Base-by-base conservation (phyloP, 2,888 invertebrate genomes). In the Pristionchus entomophagus region DNA sequence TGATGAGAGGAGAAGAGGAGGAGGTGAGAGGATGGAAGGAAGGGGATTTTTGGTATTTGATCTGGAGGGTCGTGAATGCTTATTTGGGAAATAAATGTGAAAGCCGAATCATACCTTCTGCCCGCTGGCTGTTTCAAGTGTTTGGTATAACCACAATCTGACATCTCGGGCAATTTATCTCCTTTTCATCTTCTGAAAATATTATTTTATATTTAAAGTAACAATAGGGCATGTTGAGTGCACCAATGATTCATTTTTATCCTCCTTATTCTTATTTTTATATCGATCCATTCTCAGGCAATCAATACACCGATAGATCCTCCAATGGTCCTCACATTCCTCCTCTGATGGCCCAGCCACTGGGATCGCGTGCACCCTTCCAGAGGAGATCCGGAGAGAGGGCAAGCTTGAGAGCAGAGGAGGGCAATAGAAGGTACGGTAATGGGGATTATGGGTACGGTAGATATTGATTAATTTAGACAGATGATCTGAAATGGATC, bases 361-460 rank as follows among this genome's bases (percentile, higher is more conserved):
- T 51, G 26, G 41, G 77, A 8, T 0, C 26, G 19, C 65, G 65
- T 0, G 78, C 14, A 2, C 62, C 65, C 26, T 84, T 84, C 65
- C 62, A 84, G n/a, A 19, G 82, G 49, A 17, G 77, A 77, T 41
- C 35, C 29, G 73, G 77, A 14, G 85, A 85, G 22, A 8, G 85
- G n/a, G 51, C 85, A 5, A 59, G 62, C 32, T 17, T 85, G 53
- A 22, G 85, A 26, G 73, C 77, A 0, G 85, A 85, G 56, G 85
- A 85, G 51, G 77, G 35, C 29, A 85, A 77, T 73, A 73, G 77
- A 45, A 85, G 85, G 77, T 73, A 45, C 17, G 59, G 26, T 51
- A 51, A 5, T 35, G 56, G 56, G 19, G 56, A 22, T 29, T n/a
- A 8, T 2, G 62, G 32, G 14, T 69, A 38, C 69, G 35, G 69